A percentile compares a stretch with the other conserved stretches of the same genome.
phyloP scores from a whole-genome alignment of 2,888 invertebrate genomes.

The Thysanoteuthis rhombus region DNA sequence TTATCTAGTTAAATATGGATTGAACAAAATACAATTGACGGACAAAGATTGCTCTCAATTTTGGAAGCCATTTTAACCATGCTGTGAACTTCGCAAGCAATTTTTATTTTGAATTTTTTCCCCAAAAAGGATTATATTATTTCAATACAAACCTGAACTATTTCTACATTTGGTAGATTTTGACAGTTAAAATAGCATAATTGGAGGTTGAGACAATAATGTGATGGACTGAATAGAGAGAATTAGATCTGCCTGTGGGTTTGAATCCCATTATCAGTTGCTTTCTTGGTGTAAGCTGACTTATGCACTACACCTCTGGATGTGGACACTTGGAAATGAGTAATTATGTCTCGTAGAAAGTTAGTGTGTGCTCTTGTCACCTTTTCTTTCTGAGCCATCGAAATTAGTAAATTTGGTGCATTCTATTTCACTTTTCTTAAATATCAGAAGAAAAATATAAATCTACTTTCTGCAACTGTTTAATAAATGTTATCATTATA shows the following conservation, averaged over 20 bases:
- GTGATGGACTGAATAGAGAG: background rate
- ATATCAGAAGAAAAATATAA: background rate
- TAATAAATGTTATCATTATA: background rate
- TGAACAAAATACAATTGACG: background rate
- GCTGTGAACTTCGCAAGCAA: background rate
- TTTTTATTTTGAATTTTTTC: background rate
- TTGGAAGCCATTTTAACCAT: background rate
- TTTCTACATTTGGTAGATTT: background rate
- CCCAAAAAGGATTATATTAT: background rate
- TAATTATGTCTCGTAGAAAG: background rate
- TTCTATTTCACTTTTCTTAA: background rate
- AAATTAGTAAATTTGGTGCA: background rate
- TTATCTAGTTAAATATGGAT: no score
- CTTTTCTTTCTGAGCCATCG: background rate
- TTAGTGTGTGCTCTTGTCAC: background rate
- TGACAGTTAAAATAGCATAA: background rate
- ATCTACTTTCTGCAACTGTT: background rate
- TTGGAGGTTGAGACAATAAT: background rate
- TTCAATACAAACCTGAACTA: background rate
- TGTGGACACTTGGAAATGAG: background rate
- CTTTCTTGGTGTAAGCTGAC: background rate
- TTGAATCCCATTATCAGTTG: background rate
- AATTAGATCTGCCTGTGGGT: background rate
- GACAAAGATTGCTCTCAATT: background rate
- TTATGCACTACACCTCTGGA: background rate